phyloP scores from a whole-genome alignment of 1,140 invertebrate species.

The Maniola jurtina region DNA sequence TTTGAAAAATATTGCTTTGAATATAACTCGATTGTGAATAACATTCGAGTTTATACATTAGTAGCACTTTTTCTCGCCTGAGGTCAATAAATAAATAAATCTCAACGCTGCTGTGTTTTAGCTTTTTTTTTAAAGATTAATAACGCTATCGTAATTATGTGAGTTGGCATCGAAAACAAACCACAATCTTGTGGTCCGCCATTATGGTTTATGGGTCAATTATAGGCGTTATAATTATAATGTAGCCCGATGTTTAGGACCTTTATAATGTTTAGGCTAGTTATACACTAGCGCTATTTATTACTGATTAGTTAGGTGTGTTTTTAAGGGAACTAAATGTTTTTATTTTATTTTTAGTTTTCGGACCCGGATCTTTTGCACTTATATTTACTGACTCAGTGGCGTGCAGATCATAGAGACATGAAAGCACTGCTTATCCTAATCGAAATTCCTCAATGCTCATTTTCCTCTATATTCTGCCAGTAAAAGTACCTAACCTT shows the following conservation, averaged over 20 bases:
- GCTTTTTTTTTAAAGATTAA: conserved; percentile 53
- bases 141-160: conserved; percentile 62
- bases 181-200: conserved; percentile 66
- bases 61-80: conserved; percentile 35
- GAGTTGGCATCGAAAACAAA: conserved; percentile 71
- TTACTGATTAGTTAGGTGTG: conserved; percentile 41
- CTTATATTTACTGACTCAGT: too few relatives aligned
- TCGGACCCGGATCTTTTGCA: background rate
- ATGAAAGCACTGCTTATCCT: too few relatives aligned
- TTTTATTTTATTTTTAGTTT: conserved; percentile 6
- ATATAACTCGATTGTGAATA: conserved; percentile 1
- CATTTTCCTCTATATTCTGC: too few relatives aligned
- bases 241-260: conserved; percentile 41
- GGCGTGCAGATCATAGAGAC: too few relatives aligned
- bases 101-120: conserved; percentile 62
- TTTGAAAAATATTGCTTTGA: background rate
- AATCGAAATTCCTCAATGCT: too few relatives aligned
- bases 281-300: conserved; percentile 56
- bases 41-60: conserved; percentile 13
- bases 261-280: conserved; percentile 44
- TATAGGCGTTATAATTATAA: conserved; percentile 73
- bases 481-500: too few relatives aligned
- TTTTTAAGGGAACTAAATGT: conserved; percentile 7
- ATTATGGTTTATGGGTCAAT: conserved; percentile 71
- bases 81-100: conserved; percentile 75